Base-by-base conservation (phyloP, 2,888 invertebrate genomes). In the Apantesis nais region DNA sequence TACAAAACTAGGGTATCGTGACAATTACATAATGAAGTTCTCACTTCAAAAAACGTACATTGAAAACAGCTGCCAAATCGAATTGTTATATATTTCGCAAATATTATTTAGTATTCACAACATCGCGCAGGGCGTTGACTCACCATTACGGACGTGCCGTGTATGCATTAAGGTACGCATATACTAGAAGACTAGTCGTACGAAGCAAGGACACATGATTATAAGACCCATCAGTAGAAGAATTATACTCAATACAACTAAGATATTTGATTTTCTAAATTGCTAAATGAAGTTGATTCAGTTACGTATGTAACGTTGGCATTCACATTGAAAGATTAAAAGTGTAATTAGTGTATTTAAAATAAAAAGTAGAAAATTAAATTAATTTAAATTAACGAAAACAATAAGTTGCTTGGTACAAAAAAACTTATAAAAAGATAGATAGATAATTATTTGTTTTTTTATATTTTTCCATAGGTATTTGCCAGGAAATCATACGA, bases 91-190 rank as follows among this genome's bases (percentile, higher is more conserved):
- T 71, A 85, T 89, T 88, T 85, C 78, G 79, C 77, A 84, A 84
- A 80, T 55, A 66, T 78, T 78, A 84, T 88, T 80, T 86, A 82
- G 87, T 87, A 88, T 90, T 86, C 87, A 77, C 69, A 39, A 72
- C 71, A 69, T 78, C 81, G 81, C 68, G 66, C 44, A 67, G 72
- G 70, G 67, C 73, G 82, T 82, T 83, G 85, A 84, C 80, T 82
- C 80, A 82, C 66, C 58, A 58, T 41, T 72, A 70, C 16, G 72
- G 73, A 85, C 86, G 84, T 88, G 86, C 76, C 70, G 68, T 65
- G 73, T 76, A 74, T 72, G 61, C 61, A 60, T 70, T 72, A 70
- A 66, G 58, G 52, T 37, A 16, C n/a, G 66, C 41, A 60, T 71
- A 73, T 72, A 75, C 72, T 66, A 44, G 39, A 67, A 58, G 41